Base-by-base conservation (phyloP, 30 jellyfish, hydroid and myxozoan species). In the Hydra vulgaris region DNA sequence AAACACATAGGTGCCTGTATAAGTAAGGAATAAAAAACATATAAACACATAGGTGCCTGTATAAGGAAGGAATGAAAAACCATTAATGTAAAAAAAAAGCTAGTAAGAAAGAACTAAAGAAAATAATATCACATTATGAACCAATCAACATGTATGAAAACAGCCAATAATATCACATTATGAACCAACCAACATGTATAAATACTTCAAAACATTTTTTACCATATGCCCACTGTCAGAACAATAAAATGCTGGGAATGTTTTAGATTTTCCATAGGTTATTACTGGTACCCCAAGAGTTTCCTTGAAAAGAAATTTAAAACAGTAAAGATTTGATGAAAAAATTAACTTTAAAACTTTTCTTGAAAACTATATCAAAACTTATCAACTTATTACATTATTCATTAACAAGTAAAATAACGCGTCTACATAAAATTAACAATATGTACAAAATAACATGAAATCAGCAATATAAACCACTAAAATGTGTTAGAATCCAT, bases 261-360 rank as follows among this genome's bases (percentile, higher is more conserved):
- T 86, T 40, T 56, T 82, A 52, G 74, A 52, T 7, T 70, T 74
- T 19, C 96, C 89, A 83, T 25, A 91, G 3, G 96, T 52, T 23
- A 91, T 87, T 17, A 91, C 98, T 15, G 98, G 83, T 17, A 91
- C 98, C 23, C 98, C 98, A 40, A 86, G 96, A 1, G 98, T 91
- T 84, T 91, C 98, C 98, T 91, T 26, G 25, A 55, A 72, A 8
- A 69, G 53, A 17, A 80, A 73, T 73, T 1, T 26, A 69, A 12
- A 26, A 25, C 0, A 16, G 26, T 66, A 25, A 23, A 56, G n/a
- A n/a, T 15, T 56, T 56, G n/a, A 56, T 15, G 71, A 56, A 56
- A 15, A 17, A 56, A 15, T 56, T 17, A 56, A 15, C n/a, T 56
- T 56, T 56, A 15, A 15, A 56, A 56, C 17, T 15, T n/a, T 56